Percentiles rank a stretch among this genome's conserved stretches.
Conservation (phyloP, 1,140 invertebrate species). For the Lasioglossum baleicum region DNA sequence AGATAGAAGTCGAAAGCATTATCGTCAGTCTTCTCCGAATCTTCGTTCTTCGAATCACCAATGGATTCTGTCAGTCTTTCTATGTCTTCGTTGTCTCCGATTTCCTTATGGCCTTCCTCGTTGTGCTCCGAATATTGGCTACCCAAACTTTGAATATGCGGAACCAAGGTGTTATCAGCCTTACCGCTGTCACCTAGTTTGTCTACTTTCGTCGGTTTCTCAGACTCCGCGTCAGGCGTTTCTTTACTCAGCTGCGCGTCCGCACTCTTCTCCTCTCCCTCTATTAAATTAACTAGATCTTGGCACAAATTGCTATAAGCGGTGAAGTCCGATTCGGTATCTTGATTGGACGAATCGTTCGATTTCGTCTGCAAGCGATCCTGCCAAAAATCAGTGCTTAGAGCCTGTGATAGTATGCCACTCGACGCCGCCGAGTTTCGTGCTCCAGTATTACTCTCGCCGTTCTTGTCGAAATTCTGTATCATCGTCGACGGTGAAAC, state of each 20-base stretch:
- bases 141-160: slow-evolving; percentile 17
- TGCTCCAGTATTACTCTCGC: background rate
- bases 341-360: slow-evolving; percentile 1
- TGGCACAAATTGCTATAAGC: slow-evolving; percentile 58
- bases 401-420: slow-evolving; percentile 1
- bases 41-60: background rate
- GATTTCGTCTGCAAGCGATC: slow-evolving; percentile 37
- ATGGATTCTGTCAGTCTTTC: slow-evolving; percentile 9
- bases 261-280: slow-evolving; percentile 33
- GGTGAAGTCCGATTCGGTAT: slow-evolving; percentile 52
- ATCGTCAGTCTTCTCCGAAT: slow-evolving; percentile 21
- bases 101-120: background rate
- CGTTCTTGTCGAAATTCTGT: background rate
- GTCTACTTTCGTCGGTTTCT: background rate
- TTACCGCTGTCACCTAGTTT: background rate
- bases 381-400: slow-evolving; percentile 46
- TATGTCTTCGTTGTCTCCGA: background rate
- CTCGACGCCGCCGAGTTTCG: background rate
- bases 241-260: background rate
- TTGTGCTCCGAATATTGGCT: slow-evolving; percentile 13
- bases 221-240: background rate
- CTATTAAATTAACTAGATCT: slow-evolving; percentile 59
- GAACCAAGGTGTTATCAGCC: slow-evolving; percentile 2
- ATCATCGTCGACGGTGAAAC: slow-evolving; percentile 21
- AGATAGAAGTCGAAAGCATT: slow-evolving; percentile 56